A percentile compares a stretch with the other conserved stretches of the same genome.
Evolutionary conservation across 2,888 invertebrate species (phyloP).

Genomic region (Mesochorus sp.): DNA sequence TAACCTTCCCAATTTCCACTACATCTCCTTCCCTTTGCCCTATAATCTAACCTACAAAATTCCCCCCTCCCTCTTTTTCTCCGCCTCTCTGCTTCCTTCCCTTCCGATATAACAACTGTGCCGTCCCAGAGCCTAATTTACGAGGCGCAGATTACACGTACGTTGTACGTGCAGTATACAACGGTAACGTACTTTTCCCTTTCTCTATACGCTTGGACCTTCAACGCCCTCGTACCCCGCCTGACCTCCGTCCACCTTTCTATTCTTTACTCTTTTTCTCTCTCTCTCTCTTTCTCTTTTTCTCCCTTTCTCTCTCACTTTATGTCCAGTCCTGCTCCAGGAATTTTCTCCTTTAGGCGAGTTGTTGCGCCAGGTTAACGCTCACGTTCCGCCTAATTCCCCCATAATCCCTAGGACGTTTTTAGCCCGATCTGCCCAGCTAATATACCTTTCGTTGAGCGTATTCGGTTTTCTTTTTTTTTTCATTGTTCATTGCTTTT

Average conservation of each 20-base stretch:
- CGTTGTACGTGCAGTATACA: conserved; percentile 51
- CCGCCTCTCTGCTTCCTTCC: not conserved
- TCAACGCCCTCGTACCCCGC: not conserved
- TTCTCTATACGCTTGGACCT: conserved; percentile 12
- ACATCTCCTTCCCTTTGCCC: not conserved
- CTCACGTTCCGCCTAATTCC: conserved; percentile 35
- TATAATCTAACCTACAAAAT: conserved; percentile 18
- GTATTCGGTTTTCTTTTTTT: not conserved
- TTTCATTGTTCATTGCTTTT: not conserved
- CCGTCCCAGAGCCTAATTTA: conserved; percentile 69
- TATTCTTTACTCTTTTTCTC: not conserved
- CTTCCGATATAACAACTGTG: conserved; percentile 24
- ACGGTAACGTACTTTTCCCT: conserved; percentile 33
- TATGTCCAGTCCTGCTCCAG: conserved; percentile 17
- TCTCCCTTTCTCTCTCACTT: not conserved
- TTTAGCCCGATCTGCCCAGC: not conserved
- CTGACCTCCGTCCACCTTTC: not conserved
- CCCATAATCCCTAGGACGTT: conserved; percentile 17
- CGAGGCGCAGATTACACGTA: conserved; percentile 74
- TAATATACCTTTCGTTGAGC: conserved; percentile 13
- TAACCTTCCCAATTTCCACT: conserved; percentile 19
- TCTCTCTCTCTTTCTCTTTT: conserved; percentile 3
- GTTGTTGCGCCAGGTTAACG: conserved; percentile 15
- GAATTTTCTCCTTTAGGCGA: not conserved
- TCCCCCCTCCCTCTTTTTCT: not conserved